phyloP scores from a whole-genome alignment of 2,888 invertebrate species.

The Desoria tigrina region DNA sequence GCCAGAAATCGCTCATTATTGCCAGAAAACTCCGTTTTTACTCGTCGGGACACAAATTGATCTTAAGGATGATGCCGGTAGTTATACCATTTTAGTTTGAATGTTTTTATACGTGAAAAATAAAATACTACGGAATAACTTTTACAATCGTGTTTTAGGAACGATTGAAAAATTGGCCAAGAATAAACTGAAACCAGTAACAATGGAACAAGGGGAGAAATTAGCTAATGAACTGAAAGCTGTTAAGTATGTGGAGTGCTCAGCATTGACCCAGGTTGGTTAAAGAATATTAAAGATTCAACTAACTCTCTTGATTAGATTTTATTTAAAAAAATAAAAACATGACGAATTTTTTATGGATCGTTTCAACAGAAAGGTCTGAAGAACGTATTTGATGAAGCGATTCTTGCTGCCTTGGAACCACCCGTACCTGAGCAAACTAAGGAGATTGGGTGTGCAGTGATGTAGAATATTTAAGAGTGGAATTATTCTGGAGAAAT shows the following conservation, averaged over 20 bases:
- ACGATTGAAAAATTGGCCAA: conserved; percentile 95
- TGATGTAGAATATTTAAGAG: too few species aligned
- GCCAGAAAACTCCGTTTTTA: conserved; percentile 97
- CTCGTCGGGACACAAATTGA: conserved; percentile 98
- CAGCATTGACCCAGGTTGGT: conserved; percentile 64
- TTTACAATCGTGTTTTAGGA: conserved; percentile 57
- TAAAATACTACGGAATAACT: background rate
- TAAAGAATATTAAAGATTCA: conserved; percentile 35
- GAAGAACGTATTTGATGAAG: too few species aligned
- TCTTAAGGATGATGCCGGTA: conserved; percentile 84
- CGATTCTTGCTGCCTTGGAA: too few species aligned
- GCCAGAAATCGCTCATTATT: conserved; percentile 99
- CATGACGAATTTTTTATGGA: conserved; percentile 27
- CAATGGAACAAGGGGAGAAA: conserved; percentile 57
- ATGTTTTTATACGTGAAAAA: background rate
- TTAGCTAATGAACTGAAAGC: too few species aligned
- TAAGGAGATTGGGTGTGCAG: too few species aligned
- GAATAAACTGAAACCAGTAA: conserved; percentile 97
- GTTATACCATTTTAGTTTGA: background rate
- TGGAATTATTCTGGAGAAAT: too few species aligned
- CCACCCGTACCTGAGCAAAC: too few species aligned
- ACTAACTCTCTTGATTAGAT: conserved; percentile 6
- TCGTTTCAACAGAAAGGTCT: conserved; percentile 54
- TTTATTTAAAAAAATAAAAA: too few species aligned
- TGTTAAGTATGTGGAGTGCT: too few species aligned